phyloP scores from a whole-genome alignment of 2,888 invertebrate genomes.

The Hypselothyrea guttata region DNA sequence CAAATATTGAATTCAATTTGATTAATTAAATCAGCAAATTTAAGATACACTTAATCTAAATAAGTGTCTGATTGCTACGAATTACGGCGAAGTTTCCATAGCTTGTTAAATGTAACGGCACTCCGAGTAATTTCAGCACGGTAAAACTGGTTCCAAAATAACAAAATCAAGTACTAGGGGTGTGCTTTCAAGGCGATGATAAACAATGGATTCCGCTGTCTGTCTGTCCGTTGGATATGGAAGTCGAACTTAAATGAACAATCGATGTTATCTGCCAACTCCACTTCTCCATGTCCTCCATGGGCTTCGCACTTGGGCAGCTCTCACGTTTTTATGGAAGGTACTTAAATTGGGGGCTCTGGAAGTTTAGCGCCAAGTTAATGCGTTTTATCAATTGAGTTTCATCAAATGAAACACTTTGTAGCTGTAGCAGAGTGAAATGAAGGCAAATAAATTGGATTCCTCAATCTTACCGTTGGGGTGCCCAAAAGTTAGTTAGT shows the following conservation, averaged over 20 bases:
- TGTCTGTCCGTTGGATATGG: slow-evolving; percentile 8
- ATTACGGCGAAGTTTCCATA: slow-evolving; percentile 28
- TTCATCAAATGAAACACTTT: slow-evolving; percentile 75
- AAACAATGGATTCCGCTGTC: slow-evolving; percentile 39
- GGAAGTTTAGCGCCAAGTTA: slow-evolving; percentile 67
- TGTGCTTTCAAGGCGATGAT: slow-evolving; percentile 29
- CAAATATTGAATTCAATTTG: slow-evolving; percentile 55
- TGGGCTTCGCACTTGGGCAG: slow-evolving; percentile 15
- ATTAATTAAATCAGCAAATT: slow-evolving; percentile 66
- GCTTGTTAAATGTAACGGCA: slow-evolving; percentile 34
- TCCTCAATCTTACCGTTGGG: slow-evolving; percentile 13
- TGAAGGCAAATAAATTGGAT: slow-evolving; percentile 71
- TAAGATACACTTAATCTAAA: slow-evolving; percentile 56
- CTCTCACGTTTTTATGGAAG: slow-evolving; percentile 53
- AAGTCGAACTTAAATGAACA: slow-evolving; percentile 57
- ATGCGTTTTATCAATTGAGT: slow-evolving; percentile 76
- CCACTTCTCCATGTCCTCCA: too few species aligned
- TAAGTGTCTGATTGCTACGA: slow-evolving; percentile 51
- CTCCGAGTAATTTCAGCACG: not conserved
- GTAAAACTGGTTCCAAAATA: not conserved
- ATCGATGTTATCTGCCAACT: slow-evolving; percentile 58
- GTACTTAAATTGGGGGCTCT: slow-evolving; percentile 32
- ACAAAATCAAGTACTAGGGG: not conserved
- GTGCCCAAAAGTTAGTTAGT: slow-evolving; percentile 61
- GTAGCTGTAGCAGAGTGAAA: slow-evolving; percentile 38